Conservation (phyloP, 2,113 vertebrate species). For the Chionomys nivalis region DNA sequence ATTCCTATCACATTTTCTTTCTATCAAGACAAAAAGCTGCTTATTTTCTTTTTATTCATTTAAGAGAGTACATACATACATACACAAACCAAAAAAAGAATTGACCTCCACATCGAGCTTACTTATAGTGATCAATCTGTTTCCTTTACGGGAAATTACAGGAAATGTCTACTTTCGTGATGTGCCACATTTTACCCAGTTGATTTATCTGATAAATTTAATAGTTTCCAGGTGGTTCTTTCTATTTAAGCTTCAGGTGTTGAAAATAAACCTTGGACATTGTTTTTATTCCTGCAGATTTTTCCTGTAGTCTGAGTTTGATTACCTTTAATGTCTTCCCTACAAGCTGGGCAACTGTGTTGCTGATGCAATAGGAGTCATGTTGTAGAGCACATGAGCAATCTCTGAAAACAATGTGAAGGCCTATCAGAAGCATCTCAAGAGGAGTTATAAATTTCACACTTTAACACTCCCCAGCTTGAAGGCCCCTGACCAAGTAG, state of each 20-base stretch:
- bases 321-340: neutral
- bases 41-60: neutral
- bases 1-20: neutral
- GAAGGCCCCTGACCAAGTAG: neutral
- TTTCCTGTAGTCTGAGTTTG: neutral
- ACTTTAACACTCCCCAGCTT: neutral
- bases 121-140: neutral
- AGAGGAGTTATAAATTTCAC: neutral
- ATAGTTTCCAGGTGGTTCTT: conserved; percentile 28
- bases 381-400: neutral
- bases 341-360: neutral
- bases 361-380: neutral
- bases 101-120: neutral
- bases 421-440: neutral
- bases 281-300: neutral
- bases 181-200: conserved; percentile 31
- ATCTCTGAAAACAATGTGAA: neutral
- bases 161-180: neutral
- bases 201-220: conserved; percentile 38
- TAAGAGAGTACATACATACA: neutral
- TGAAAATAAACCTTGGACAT: conserved; percentile 42
- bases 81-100: neutral
- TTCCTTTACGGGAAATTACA: neutral
- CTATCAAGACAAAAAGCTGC: neutral
- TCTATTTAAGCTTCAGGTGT: conserved; percentile 37